phyloP scores from a whole-genome alignment of 2,113 vertebrate genomes.

The Echinops telfairi region DNA sequence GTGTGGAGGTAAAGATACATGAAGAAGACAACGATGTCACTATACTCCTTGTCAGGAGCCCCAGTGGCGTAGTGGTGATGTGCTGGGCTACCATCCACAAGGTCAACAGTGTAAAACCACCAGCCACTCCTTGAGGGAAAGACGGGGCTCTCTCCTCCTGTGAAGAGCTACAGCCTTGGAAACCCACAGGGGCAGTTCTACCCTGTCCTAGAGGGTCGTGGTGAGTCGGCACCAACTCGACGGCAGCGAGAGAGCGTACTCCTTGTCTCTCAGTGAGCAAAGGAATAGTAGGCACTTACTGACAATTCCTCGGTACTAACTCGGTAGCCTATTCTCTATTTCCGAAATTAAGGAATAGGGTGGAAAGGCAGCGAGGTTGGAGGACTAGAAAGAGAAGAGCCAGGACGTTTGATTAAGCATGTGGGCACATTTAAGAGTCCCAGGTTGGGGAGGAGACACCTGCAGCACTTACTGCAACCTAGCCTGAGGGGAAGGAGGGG shows the following conservation, averaged over 20 bases:
- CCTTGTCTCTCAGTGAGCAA: not conserved
- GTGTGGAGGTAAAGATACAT: not conserved
- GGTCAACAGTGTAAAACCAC: too few species aligned
- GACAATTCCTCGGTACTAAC: not conserved
- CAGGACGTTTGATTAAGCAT: not conserved
- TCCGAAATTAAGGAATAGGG: slow-evolving; percentile 16
- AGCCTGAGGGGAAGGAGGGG: not conserved
- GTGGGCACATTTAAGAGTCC: not conserved
- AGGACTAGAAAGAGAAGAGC: slow-evolving; percentile 22
- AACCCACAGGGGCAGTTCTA: too few species aligned
- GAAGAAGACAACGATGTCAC: not conserved
- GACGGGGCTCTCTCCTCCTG: too few species aligned
- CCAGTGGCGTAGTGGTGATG: too few species aligned
- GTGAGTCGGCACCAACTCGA: too few species aligned
- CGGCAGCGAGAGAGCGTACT: not conserved
- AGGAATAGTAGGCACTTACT: not conserved
- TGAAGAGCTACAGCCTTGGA: too few species aligned
- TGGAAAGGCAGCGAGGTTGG: slow-evolving; percentile 15
- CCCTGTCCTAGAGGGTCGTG: too few species aligned
- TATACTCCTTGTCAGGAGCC: not conserved
- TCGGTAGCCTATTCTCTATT: not conserved
- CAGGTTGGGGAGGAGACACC: not conserved
- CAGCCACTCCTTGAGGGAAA: too few species aligned
- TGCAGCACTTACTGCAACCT: not conserved
- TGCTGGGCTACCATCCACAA: too few species aligned